Percentiles rank a stretch among this genome's conserved stretches.
Evolutionary conservation across 37 sponge, comb jelly and placozoan genomes (phyloP).

Genomic region (Cladorhizidae sp.): DNA sequence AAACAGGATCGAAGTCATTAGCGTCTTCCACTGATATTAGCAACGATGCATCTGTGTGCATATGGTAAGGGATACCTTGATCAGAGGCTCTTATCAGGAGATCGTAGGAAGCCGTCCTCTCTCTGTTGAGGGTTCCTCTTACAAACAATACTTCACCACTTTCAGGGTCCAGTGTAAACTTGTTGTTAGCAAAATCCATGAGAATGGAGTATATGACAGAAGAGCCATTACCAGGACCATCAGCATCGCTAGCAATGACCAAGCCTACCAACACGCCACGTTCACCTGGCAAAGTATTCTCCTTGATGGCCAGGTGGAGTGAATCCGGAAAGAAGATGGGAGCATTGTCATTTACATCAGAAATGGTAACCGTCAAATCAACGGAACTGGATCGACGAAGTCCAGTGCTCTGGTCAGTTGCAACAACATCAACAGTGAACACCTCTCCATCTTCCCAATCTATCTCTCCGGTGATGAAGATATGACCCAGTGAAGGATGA

Average conservation of each 20-base stretch:
- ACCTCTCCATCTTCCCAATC: slow-evolving; percentile 58
- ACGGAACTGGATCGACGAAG: slow-evolving; percentile 21
- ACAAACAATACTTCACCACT: slow-evolving; percentile 55
- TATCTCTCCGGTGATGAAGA: slow-evolving; percentile 41
- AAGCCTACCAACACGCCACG: slow-evolving; percentile 17
- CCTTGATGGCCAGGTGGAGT: slow-evolving; percentile 40
- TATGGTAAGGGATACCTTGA: slow-evolving; percentile 38
- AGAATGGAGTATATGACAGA: slow-evolving; percentile 37
- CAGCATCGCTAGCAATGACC: slow-evolving; percentile 44
- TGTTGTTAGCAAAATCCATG: slow-evolving; percentile 37
- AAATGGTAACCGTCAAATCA: slow-evolving; percentile 37
- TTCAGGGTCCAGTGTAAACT: slow-evolving; percentile 40
- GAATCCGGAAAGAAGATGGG: slow-evolving; percentile 48
- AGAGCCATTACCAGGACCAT: slow-evolving; percentile 62
- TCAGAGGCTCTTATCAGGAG: slow-evolving; percentile 56
- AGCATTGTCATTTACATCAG: slow-evolving; percentile 68
- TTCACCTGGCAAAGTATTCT: slow-evolving; percentile 41
- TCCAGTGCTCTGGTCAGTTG: slow-evolving; percentile 44
- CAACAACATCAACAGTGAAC: slow-evolving; percentile 29
- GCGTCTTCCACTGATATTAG: slow-evolving; percentile 45
- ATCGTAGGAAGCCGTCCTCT: slow-evolving; percentile 36
- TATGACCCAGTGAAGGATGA: slow-evolving; percentile 32
- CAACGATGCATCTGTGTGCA: slow-evolving; percentile 41
- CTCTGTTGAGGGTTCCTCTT: slow-evolving; percentile 38
- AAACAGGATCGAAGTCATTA: slow-evolving; percentile 69